Conservation (phyloP, 2,888 invertebrate genomes). For the Pelosia muscerda region DNA sequence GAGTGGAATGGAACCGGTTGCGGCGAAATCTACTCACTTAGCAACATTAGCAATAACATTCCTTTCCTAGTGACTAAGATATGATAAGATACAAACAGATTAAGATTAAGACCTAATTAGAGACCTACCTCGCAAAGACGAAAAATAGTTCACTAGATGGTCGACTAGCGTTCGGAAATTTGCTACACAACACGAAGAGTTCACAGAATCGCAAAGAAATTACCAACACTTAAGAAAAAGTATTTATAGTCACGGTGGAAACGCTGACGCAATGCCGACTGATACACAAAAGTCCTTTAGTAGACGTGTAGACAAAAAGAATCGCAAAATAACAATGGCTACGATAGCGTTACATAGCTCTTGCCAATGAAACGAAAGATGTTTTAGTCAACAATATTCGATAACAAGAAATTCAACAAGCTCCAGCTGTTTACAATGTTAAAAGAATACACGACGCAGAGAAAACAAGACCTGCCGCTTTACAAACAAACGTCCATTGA, state of each 20-base stretch:
- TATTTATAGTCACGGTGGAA: conserved; percentile 52
- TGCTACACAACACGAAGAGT: conserved; percentile 16
- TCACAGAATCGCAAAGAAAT: conserved; percentile 41
- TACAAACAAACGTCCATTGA: conserved; percentile 77
- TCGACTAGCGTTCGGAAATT: conserved; percentile 16
- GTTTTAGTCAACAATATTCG: conserved; percentile 65
- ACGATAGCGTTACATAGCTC: conserved; percentile 53
- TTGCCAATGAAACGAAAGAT: conserved; percentile 56
- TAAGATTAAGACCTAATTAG: conserved; percentile 20
- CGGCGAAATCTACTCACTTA: conserved; percentile 46
- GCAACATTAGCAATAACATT: conserved; percentile 45
- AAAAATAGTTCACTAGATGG: too few relatives aligned
- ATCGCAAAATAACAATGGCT: conserved; percentile 54
- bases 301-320: conserved; percentile 49
- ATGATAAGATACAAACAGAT: too few relatives aligned
- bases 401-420: conserved; percentile 68
- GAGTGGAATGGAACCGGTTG: conserved; percentile 54
- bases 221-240: conserved; percentile 42
- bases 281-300: conserved; percentile 34
- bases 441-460: conserved; percentile 67
- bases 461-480: conserved; percentile 72
- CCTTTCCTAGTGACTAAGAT: conserved; percentile 50
- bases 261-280: conserved; percentile 50
- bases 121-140: conserved; percentile 9
- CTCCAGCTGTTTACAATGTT: conserved; percentile 66